phyloP scores from a whole-genome alignment of 2,113 vertebrate species.

The Muntiacus reevesi region DNA sequence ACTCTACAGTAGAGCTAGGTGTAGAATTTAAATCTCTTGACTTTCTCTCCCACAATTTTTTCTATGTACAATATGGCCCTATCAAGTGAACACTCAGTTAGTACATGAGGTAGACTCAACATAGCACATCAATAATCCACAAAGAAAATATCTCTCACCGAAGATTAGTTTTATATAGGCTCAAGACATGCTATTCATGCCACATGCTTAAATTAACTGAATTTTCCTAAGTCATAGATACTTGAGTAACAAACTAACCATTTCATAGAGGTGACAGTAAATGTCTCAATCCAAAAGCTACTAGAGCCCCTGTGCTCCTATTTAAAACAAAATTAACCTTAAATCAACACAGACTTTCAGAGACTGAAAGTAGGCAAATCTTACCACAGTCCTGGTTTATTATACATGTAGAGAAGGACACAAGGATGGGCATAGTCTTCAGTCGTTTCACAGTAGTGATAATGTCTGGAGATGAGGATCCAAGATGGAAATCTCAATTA shows the following conservation, averaged over 20 bases:
- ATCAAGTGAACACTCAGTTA: not conserved
- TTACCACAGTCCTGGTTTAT: not conserved
- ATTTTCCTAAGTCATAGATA: not conserved
- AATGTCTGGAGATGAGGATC: not conserved
- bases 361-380: not conserved
- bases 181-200: not conserved
- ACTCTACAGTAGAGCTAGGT: not conserved
- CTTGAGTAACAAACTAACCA: not conserved
- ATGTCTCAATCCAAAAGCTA: not conserved
- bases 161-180: not conserved
- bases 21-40: constrained; percentile 28
- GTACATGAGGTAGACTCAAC: not conserved
- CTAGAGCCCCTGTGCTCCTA: not conserved
- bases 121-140: not conserved
- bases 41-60: not conserved
- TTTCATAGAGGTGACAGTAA: not conserved
- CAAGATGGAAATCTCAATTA: not conserved
- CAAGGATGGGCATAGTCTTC: not conserved
- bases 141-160: not conserved
- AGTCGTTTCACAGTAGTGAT: not conserved
- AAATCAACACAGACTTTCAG: not conserved
- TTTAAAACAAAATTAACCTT: constrained; percentile 20
- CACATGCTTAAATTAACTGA: not conserved
- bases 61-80: not conserved
- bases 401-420: not conserved